Percentiles rank a stretch among this genome's conserved stretches.
These are phyloP conservation scores for Falco concolor DNA, from an alignment of 2,797 vertebrate species.

Conservation along the genomic window DNA sequence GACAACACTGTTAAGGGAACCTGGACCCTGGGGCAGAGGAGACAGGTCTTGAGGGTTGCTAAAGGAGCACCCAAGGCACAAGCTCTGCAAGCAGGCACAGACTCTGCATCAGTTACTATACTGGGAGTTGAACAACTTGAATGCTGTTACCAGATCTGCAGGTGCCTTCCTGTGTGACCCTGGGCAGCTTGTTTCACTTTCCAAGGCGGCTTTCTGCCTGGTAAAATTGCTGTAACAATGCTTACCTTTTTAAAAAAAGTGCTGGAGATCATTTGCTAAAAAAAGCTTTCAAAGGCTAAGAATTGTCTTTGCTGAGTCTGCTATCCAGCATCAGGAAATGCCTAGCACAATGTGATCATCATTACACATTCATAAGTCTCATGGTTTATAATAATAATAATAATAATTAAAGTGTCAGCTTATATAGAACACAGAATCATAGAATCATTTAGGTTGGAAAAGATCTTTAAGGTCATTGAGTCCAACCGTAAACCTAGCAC, in stretches of 20 bases:
- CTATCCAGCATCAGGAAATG: background rate
- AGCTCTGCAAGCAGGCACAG: background rate
- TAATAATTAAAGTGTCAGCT: background rate
- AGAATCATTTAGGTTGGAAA: background rate
- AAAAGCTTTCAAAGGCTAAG: background rate
- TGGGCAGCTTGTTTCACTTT: background rate
- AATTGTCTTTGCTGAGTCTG: background rate
- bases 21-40: background rate
- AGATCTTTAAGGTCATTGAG: background rate
- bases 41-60: background rate
- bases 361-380: background rate
- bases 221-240: background rate
- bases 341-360: background rate
- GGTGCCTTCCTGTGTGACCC: background rate
- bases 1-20: background rate
- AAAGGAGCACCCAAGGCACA: background rate
- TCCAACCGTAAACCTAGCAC: too few relatives aligned
- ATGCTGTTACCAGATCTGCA: background rate
- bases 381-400: background rate
- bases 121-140: background rate
- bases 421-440: background rate
- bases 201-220: background rate
- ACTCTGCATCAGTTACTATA: background rate
- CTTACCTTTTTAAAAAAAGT: background rate
- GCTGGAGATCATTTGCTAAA: background rate